These are phyloP conservation scores for Watsonalla binaria DNA, from an alignment of 2,888 invertebrate species.

Conservation along the genomic window DNA sequence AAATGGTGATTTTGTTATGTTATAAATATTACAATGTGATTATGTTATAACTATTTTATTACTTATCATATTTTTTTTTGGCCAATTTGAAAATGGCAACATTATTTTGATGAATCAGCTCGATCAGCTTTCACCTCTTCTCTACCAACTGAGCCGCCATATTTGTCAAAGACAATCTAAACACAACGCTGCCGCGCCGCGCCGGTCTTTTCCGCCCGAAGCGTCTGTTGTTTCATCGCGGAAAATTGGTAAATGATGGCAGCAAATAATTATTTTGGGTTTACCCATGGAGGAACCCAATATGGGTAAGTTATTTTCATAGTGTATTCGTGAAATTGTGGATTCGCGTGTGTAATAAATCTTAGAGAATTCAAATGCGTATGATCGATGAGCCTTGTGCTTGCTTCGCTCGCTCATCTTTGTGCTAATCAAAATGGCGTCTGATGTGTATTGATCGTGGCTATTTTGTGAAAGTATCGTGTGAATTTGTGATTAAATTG, in stretches of 20 bases:
- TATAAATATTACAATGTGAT: neutral
- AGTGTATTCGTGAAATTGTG: slow-evolving; percentile 16
- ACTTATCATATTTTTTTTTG: too few relatives aligned
- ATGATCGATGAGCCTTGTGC: slow-evolving; percentile 38
- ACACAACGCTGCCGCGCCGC: slow-evolving; percentile 20
- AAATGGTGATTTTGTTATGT: neutral
- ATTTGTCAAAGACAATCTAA: slow-evolving; percentile 57
- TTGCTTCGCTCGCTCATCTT: slow-evolving; percentile 42
- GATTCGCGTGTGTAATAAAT: slow-evolving; percentile 9
- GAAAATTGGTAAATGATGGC: slow-evolving; percentile 83
- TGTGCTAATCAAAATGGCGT: slow-evolving; percentile 74
- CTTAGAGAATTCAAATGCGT: slow-evolving; percentile 1
- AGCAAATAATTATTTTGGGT: slow-evolving; percentile 96
- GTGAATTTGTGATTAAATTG: slow-evolving; percentile 12
- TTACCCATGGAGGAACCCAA: slow-evolving; percentile 95
- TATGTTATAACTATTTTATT: too few relatives aligned
- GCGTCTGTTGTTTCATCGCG: slow-evolving; percentile 67
- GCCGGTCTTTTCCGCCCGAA: slow-evolving; percentile 69
- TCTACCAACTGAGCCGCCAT: slow-evolving; percentile 26
- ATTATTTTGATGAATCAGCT: neutral
- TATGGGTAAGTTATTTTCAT: slow-evolving; percentile 84
- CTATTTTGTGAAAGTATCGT: neutral
- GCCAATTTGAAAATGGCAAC: neutral
- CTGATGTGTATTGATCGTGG: slow-evolving; percentile 59
- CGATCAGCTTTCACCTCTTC: neutral